Percentiles rank a stretch among this genome's conserved stretches.
Evolutionary conservation across 2,888 invertebrate genomes (phyloP).

Genomic region (Leptopilina drosophilae): DNA sequence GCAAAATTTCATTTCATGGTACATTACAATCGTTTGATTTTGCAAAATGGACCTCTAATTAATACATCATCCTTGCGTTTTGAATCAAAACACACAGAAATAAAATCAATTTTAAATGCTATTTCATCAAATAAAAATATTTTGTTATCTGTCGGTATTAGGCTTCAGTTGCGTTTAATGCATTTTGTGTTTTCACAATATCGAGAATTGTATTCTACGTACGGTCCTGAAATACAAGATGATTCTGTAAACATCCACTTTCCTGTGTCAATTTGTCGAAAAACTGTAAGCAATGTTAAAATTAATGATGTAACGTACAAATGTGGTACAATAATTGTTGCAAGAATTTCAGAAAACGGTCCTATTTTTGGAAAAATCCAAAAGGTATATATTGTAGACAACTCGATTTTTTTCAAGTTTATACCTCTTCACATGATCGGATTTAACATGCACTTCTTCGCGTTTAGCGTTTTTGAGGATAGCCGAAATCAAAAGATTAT

Average conservation of each 20-base stretch:
- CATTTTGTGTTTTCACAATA: neutral
- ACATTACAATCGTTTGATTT: neutral
- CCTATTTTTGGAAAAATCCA: neutral
- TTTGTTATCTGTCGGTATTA: neutral
- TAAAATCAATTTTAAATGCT: neutral
- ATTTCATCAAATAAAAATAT: constrained; percentile 1
- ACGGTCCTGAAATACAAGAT: neutral
- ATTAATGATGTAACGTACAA: neutral
- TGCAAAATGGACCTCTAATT: neutral
- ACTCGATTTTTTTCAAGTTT: neutral
- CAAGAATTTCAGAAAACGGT: neutral
- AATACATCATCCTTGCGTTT: neutral
- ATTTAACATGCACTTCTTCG: neutral
- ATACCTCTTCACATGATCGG: neutral
- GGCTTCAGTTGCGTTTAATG: neutral
- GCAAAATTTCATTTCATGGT: neutral
- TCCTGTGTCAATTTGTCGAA: neutral
- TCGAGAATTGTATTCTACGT: neutral
- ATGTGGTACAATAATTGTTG: neutral
- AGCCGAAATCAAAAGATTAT: too few species aligned
- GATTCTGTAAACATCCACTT: neutral
- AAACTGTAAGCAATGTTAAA: neutral
- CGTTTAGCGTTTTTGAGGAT: neutral
- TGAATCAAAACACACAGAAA: constrained; percentile 2
- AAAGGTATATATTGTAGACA: neutral